A percentile compares a stretch with the other conserved stretches of the same genome.
phyloP scores from a whole-genome alignment of 2,113 vertebrate genomes.

The Chauna torquata region DNA sequence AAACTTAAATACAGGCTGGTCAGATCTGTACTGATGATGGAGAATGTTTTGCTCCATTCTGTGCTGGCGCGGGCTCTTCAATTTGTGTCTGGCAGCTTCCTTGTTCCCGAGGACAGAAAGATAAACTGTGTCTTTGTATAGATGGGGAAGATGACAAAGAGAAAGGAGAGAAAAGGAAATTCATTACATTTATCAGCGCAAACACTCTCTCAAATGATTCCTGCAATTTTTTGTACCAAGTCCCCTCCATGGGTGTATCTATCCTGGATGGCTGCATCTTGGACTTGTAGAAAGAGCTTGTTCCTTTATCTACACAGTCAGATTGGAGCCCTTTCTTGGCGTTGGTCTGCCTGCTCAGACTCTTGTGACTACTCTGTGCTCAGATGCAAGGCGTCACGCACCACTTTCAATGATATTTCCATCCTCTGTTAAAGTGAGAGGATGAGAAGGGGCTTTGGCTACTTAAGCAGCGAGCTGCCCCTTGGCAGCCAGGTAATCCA shows the following conservation, averaged over 20 bases:
- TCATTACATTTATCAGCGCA: not conserved
- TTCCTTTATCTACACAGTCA: not conserved
- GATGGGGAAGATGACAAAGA: not conserved
- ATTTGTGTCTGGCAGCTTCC: slow-evolving; percentile 29
- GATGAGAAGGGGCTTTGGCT: not conserved
- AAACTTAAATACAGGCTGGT: slow-evolving; percentile 36
- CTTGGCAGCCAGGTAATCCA: not conserved
- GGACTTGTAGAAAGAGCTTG: not conserved
- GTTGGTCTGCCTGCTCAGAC: not conserved
- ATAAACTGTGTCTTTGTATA: slow-evolving; percentile 16
- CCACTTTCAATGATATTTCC: not conserved
- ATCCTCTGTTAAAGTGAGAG: not conserved
- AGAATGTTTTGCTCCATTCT: not conserved
- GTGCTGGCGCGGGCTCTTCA: not conserved
- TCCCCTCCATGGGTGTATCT: not conserved
- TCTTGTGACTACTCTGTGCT: not conserved
- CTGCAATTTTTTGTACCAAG: not conserved
- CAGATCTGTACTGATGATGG: slow-evolving; percentile 1
- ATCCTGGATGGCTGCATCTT: not conserved
- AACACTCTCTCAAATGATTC: slow-evolving; percentile 14
- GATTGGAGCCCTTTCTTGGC: not conserved
- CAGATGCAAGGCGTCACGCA: not conserved
- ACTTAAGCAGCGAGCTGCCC: not conserved
- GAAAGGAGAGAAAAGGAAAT: not conserved
- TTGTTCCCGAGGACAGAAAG: slow-evolving; percentile 9